A percentile compares a stretch with the other conserved stretches of the same genome.
Evolutionary conservation across 2,888 invertebrate species (phyloP).

Genomic region (Drosophila rellima): DNA sequence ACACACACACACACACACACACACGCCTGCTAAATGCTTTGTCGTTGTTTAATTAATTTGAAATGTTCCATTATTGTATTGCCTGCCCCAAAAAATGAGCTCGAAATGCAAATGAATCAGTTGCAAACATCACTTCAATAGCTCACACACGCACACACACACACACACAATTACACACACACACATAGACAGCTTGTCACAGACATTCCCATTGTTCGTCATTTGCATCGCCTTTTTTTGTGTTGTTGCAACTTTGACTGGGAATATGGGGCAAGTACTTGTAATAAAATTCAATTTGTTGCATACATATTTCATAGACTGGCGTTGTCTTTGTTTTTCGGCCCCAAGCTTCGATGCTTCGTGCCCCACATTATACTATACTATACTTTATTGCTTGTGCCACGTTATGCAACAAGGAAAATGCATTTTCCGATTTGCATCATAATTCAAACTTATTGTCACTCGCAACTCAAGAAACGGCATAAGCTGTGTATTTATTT

Average conservation of each 20-base stretch:
- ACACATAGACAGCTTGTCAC: constrained; percentile 32
- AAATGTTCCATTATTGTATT: constrained; percentile 49
- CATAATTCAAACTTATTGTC: constrained; percentile 57
- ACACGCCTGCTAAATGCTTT: constrained; percentile 49
- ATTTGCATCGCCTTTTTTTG: constrained; percentile 36
- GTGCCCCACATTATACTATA: constrained; percentile 26
- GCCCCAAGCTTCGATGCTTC: constrained; percentile 19
- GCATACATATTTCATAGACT: constrained; percentile 63
- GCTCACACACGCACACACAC: constrained; percentile 7
- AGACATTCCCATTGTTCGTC: constrained; percentile 62
- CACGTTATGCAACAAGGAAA: constrained; percentile 60
- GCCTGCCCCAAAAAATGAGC: constrained; percentile 20
- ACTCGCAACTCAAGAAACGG: constrained; percentile 23
- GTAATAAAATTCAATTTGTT: constrained; percentile 78
- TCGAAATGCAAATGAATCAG: constrained; percentile 46
- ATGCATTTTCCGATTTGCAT: constrained; percentile 65
- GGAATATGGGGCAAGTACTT: constrained; percentile 58
- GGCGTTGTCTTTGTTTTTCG: constrained; percentile 39
- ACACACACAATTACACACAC: constrained; percentile 24
- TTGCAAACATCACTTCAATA: constrained; percentile 22
- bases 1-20: constrained; percentile 14
- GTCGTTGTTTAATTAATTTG: constrained; percentile 71
- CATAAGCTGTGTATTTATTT: background rate
- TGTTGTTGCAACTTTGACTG: constrained; percentile 30
- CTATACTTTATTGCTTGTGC: constrained; percentile 50